These are phyloP conservation scores for Actinia tenebrosa DNA, from an alignment of 64 coral and sea anemone species.

Conservation along the genomic window DNA sequence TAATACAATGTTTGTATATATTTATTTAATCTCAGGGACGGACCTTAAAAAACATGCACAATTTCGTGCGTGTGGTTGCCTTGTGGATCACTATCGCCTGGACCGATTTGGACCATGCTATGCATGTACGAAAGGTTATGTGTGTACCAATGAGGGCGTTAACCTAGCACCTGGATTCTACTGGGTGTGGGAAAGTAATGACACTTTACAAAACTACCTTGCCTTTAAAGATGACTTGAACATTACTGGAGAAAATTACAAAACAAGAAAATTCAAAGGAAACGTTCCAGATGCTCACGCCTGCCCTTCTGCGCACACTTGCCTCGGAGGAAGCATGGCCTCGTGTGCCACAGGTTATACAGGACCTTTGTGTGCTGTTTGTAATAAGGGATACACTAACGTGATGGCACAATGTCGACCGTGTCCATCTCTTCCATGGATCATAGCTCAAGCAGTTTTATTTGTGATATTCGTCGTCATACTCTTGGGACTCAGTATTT, in stretches of 20 bases:
- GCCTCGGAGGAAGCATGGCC: neutral
- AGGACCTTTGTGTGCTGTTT: neutral
- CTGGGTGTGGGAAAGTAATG: constrained; percentile 21
- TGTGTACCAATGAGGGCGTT: too few relatives aligned
- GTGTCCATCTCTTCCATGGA: constrained; percentile 41
- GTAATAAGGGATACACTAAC: constrained; percentile 2
- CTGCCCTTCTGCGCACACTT: constrained; percentile 14
- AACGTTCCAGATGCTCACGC: constrained; percentile 17
- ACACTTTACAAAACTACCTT: neutral
- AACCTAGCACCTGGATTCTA: too few relatives aligned
- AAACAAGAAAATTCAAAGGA: neutral
- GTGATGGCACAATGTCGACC: constrained; percentile 30
- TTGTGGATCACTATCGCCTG: too few relatives aligned
- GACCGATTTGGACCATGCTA: too few relatives aligned
- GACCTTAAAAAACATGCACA: too few relatives aligned
- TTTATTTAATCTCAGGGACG: too few relatives aligned
- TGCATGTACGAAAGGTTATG: too few relatives aligned
- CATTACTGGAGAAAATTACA: neutral
- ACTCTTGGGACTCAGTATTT: neutral
- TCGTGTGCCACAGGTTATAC: neutral
- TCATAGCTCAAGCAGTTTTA: constrained; percentile 7
- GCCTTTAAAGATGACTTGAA: constrained; percentile 29
- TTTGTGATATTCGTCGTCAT: neutral
- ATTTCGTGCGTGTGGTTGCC: too few relatives aligned
- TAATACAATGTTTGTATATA: too few relatives aligned